phyloP scores from a whole-genome alignment of 2,888 invertebrate species.

The Agriopis aurantiaria region DNA sequence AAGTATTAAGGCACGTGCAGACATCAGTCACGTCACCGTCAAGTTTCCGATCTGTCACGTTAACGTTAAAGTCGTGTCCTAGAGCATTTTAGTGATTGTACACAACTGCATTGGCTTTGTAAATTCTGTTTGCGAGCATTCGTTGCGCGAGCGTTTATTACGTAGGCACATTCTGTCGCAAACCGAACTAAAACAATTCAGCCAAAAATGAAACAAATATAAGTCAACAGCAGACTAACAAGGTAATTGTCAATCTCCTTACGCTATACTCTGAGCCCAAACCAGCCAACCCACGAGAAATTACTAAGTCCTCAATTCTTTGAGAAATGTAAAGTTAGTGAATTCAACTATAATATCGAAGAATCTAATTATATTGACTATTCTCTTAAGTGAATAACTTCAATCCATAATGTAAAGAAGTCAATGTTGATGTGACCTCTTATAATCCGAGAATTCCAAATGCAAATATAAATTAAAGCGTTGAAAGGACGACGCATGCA shows the following conservation, averaged over 20 bases:
- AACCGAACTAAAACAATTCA: slow-evolving; percentile 49
- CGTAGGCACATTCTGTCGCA: too few relatives aligned
- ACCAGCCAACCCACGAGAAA: slow-evolving; percentile 47
- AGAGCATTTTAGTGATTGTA: too few relatives aligned
- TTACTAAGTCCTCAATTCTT: slow-evolving; percentile 65
- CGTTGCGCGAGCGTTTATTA: too few relatives aligned
- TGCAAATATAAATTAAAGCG: too few relatives aligned
- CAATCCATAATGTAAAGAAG: slow-evolving; percentile 5
- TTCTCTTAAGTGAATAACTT: slow-evolving; percentile 3
- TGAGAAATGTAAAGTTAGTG: slow-evolving; percentile 35
- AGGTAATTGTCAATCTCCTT: slow-evolving; percentile 67
- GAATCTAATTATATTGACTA: neutral
- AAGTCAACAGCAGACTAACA: slow-evolving; percentile 52
- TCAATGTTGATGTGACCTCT: neutral
- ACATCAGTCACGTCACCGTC: too few relatives aligned
- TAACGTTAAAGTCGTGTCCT: too few relatives aligned
- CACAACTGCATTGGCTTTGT: too few relatives aligned
- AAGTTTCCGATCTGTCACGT: too few relatives aligned
- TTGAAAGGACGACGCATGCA: too few relatives aligned
- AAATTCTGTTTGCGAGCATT: too few relatives aligned
- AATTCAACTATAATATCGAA: neutral
- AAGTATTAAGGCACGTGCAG: too few relatives aligned
- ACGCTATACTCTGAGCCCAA: slow-evolving; percentile 54
- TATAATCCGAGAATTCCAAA: neutral
- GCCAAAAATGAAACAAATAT: slow-evolving; percentile 51